These are phyloP conservation scores for Psilopogon haemacephalus DNA, from an alignment of 2,113 vertebrate species.

Conservation along the genomic window DNA sequence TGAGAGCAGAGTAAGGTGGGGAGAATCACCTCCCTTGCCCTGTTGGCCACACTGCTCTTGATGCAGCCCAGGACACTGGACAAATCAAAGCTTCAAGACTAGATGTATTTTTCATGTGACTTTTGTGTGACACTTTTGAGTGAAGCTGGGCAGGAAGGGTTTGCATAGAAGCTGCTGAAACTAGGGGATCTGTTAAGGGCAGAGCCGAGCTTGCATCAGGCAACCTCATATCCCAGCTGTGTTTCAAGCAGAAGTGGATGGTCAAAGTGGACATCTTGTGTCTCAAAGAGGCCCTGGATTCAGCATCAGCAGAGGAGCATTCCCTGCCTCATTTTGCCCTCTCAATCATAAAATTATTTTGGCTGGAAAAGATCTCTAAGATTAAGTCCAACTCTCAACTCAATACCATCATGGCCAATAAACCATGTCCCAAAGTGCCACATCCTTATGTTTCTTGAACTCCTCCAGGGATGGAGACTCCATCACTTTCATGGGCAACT, in stretches of 20 bases:
- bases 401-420: too few relatives aligned
- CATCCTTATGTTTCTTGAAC: too few relatives aligned
- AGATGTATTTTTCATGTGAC: neutral
- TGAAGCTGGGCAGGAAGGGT: neutral
- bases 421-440: too few relatives aligned
- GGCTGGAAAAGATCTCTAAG: too few relatives aligned
- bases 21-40: too few relatives aligned
- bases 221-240: accelerated
- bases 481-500: too few relatives aligned
- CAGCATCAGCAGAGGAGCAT: neutral
- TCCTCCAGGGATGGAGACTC: too few relatives aligned
- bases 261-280: neutral
- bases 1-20: too few relatives aligned
- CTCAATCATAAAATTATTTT: too few relatives aligned
- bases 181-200: neutral
- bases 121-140: neutral
- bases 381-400: too few relatives aligned
- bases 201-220: neutral
- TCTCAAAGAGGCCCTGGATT: neutral
- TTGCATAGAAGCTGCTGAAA: neutral
- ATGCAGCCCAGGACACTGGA: too few relatives aligned
- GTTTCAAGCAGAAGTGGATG: neutral
- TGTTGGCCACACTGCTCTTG: too few relatives aligned
- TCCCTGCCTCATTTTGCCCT: neutral
- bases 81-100: neutral